These are phyloP conservation scores for Scolopax bukidnonensis DNA, from an alignment of 2,797 vertebrate species.

Conservation along the genomic window DNA sequence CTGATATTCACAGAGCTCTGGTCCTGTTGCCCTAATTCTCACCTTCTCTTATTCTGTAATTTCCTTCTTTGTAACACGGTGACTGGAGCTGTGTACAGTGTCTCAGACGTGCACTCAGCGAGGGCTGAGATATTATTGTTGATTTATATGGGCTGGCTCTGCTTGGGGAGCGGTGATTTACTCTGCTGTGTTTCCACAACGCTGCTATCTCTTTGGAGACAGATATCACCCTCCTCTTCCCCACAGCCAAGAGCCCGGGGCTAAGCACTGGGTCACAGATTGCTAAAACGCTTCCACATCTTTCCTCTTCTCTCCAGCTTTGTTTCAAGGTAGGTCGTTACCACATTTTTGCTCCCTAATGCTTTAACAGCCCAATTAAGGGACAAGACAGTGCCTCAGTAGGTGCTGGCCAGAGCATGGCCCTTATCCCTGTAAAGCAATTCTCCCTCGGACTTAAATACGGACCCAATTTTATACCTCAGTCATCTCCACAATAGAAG, in stretches of 20 bases:
- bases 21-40: slow-evolving; percentile 66
- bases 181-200: slow-evolving; percentile 42
- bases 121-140: slow-evolving; percentile 62
- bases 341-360: not conserved
- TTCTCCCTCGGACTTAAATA: not conserved
- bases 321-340: slow-evolving; percentile 38
- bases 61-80: slow-evolving; percentile 33
- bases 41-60: slow-evolving; percentile 69
- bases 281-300: slow-evolving; percentile 14
- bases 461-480: not conserved
- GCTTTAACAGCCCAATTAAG: slow-evolving; percentile 41
- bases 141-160: slow-evolving; percentile 55
- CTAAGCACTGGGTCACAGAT: slow-evolving; percentile 17
- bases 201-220: slow-evolving; percentile 52
- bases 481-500: not conserved
- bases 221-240: slow-evolving; percentile 37
- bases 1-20: slow-evolving; percentile 37
- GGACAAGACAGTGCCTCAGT: not conserved
- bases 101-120: slow-evolving; percentile 35
- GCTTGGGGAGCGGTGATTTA: slow-evolving; percentile 52
- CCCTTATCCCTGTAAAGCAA: slow-evolving; percentile 22
- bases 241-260: not conserved
- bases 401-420: slow-evolving; percentile 2
- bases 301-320: slow-evolving; percentile 6
- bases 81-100: slow-evolving; percentile 48